Evolutionary conservation across 2,797 vertebrate species (phyloP).

Genomic region (Malurus splendens): DNA sequence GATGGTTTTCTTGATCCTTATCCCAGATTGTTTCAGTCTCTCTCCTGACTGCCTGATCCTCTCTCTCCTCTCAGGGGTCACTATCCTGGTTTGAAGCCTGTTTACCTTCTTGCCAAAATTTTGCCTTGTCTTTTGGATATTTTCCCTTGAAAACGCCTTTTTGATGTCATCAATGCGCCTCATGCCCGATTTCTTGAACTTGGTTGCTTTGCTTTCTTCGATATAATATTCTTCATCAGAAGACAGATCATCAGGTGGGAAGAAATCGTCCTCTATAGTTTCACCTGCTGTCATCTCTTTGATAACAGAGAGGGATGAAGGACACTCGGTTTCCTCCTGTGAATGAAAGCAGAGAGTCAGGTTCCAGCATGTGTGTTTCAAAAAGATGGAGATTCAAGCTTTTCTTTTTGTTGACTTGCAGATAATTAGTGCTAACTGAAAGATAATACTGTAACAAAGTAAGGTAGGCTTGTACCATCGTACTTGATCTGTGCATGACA

Average conservation of each 20-base stretch:
- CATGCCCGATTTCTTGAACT: constrained; percentile 85
- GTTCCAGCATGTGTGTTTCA: neutral
- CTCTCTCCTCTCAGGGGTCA: constrained; percentile 88
- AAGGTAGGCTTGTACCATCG: neutral
- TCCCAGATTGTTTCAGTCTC: constrained; percentile 86
- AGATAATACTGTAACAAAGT: neutral
- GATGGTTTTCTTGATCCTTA: constrained; percentile 88
- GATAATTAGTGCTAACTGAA: neutral
- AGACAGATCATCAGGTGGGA: constrained; percentile 85
- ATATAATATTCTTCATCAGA: constrained; percentile 91
- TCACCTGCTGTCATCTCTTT: constrained; percentile 71
- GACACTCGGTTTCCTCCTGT: constrained; percentile 84
- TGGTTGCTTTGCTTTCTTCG: constrained; percentile 83
- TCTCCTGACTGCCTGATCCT: constrained; percentile 87
- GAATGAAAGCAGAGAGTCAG: constrained; percentile 43
- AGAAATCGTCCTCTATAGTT: constrained; percentile 75
- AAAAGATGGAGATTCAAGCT: neutral
- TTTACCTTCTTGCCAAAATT: constrained; percentile 89
- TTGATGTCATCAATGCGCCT: constrained; percentile 89
- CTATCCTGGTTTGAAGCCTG: constrained; percentile 89
- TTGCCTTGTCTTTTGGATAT: constrained; percentile 87
- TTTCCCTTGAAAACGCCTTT: constrained; percentile 94
- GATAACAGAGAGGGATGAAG: constrained; percentile 72
- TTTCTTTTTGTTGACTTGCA: neutral
- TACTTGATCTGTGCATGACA: neutral